Base-by-base conservation (phyloP, 1,140 invertebrate species). In the Sweltsa coloradensis region DNA sequence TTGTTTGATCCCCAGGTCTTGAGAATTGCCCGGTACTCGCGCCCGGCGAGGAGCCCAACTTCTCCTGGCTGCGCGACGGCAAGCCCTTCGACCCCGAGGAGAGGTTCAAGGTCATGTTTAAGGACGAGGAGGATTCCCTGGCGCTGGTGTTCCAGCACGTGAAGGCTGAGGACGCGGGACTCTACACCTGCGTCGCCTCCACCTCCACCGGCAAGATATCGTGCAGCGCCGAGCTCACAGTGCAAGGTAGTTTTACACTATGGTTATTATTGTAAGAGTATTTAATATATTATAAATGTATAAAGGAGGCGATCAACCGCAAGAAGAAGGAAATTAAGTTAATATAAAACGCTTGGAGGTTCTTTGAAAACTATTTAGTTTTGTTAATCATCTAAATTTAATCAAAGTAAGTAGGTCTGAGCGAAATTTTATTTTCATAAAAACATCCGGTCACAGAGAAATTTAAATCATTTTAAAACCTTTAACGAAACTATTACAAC, bases 171-270 rank as follows among this genome's bases (percentile, higher is more conserved):
- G 90, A 96, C 64, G 89, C 89, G 21, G 92, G 92, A 4, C 70
- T 93, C 3, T 96, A 97, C 63, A 96, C 92, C 0, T 96, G 91
- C 57, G 89, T 94, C 1, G 92, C 92, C 0, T 88, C 90, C 58
- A 97, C 93, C 1, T 80, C 78, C 24, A 83, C 83, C 49, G 91
- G 90, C 27, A 89, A 89, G 56, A 94, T 96, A 41, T 91, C 89
- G 34, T 94, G 89, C 64, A 90, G 85, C 58, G 91, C 91, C 4
- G 90, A 94, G 58, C 69, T 95, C 2, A 92, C 88, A 13, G 90
- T 95, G 1, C 87, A 93, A 73, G 87, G 84, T 66, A 66, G 39
- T 14, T 37, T 5, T 5, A 5, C 5, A 37, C 22, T 37, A 37
- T 37, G 14, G 9, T 9, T 31, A 9, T 31, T 9, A 9, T 31